phyloP scores from a whole-genome alignment of 2,888 invertebrate genomes.

The Zaprionus lineosus region DNA sequence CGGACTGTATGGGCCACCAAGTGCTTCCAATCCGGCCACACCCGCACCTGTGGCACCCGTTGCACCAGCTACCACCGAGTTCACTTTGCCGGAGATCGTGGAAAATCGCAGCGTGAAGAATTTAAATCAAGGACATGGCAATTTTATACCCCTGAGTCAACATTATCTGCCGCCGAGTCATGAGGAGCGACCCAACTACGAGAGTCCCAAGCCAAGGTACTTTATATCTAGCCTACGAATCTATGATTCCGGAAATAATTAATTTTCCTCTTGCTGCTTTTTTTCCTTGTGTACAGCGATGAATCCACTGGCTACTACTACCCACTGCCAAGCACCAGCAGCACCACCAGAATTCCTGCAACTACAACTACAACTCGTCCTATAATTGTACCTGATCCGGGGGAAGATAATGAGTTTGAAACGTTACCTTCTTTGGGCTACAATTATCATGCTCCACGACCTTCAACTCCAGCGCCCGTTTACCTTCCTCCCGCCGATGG shows the following conservation, averaged over 20 bases:
- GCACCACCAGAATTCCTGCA: constrained; percentile 29
- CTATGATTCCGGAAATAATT: background rate
- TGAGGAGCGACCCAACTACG: constrained; percentile 73
- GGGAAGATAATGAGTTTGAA: constrained; percentile 42
- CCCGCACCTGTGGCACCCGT: constrained; percentile 66
- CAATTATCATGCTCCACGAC: constrained; percentile 67
- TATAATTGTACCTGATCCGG: constrained; percentile 73
- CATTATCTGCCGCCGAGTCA: constrained; percentile 71
- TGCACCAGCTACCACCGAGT: constrained; percentile 67
- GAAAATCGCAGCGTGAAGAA: constrained; percentile 74
- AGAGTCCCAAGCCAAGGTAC: constrained; percentile 70
- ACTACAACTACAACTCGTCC: constrained; percentile 54
- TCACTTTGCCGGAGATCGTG: constrained; percentile 79
- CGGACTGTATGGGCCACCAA: constrained; percentile 57
- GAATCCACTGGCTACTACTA: constrained; percentile 67
- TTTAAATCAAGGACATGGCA: constrained; percentile 48
- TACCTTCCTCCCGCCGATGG: constrained; percentile 57
- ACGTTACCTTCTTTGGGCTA: constrained; percentile 57
- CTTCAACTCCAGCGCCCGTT: constrained; percentile 69
- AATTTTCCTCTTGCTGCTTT: background rate
- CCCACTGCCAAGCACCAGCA: constrained; percentile 49
- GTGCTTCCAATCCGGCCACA: constrained; percentile 39
- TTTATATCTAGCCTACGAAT: no score
- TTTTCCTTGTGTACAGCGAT: constrained; percentile 29
- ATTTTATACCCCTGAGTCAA: constrained; percentile 77